These are phyloP conservation scores for Zelostemma sp. DNA, from an alignment of 1,140 invertebrate genomes.

Conservation along the genomic window DNA sequence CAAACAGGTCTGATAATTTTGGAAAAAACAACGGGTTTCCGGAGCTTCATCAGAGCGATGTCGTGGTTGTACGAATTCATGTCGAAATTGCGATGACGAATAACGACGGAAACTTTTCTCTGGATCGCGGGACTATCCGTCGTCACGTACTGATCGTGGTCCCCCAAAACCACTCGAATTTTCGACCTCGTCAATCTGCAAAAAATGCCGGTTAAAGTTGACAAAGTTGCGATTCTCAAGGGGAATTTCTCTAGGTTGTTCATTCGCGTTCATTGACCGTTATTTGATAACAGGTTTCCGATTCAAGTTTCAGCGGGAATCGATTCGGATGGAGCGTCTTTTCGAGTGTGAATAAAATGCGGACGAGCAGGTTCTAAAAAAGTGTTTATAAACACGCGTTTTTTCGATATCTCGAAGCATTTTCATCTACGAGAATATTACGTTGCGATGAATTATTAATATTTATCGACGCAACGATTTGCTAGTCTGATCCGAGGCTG, in stretches of 20 bases:
- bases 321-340: background rate
- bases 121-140: slow-evolving; percentile 82
- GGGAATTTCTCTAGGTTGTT: background rate
- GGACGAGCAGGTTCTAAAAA: background rate
- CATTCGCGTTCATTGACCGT: slow-evolving; percentile 36
- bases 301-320: slow-evolving; percentile 21
- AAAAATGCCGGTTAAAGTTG: slow-evolving; percentile 9
- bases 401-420: too few species aligned
- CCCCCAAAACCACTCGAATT: slow-evolving; percentile 83
- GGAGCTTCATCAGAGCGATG: slow-evolving; percentile 82
- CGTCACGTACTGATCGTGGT: slow-evolving; percentile 84
- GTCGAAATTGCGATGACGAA: slow-evolving; percentile 85
- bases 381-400: background rate
- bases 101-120: slow-evolving; percentile 81
- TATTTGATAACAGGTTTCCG: slow-evolving; percentile 35
- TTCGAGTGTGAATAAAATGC: background rate
- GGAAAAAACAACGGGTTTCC: slow-evolving; percentile 82
- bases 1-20: slow-evolving; percentile 86
- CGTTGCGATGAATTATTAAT: too few species aligned
- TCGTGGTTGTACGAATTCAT: slow-evolving; percentile 89
- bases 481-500: too few species aligned
- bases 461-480: too few species aligned
- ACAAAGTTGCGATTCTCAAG: too few species aligned
- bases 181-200: slow-evolving; percentile 80
- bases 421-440: too few species aligned